Evolutionary conservation across 2,888 invertebrate genomes (phyloP).

Genomic region (Napeogenes sylphis): DNA sequence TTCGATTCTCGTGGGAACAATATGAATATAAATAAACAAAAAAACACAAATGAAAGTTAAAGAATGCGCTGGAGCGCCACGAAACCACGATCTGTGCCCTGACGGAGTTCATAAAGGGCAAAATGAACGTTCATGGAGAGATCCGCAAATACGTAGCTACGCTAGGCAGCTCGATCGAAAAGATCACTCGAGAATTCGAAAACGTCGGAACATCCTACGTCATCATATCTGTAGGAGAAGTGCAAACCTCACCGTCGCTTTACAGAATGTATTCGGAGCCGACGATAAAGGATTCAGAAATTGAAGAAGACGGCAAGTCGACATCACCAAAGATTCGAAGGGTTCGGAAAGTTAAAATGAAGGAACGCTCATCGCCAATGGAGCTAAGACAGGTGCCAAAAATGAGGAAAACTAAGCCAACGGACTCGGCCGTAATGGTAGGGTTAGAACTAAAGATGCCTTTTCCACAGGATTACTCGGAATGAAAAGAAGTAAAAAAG

Average conservation of each 20-base stretch:
- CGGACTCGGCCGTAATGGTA: background rate
- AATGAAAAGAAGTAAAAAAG: conserved; percentile 5
- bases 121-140: conserved; percentile 8
- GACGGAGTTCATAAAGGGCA: conserved; percentile 7
- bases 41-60: background rate
- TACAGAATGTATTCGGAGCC: background rate
- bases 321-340: background rate
- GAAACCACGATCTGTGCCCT: background rate
- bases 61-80: conserved; percentile 7
- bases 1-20: conserved; percentile 2
- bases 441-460: background rate
- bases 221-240: background rate
- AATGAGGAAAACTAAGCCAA: background rate
- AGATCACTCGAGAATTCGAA: background rate
- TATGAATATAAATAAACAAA: background rate
- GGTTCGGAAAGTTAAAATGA: conserved; percentile 2
- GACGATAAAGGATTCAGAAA: no score
- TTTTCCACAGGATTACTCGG: background rate
- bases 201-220: background rate
- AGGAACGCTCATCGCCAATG: conserved; percentile 2
- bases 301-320: background rate
- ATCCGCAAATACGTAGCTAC: background rate
- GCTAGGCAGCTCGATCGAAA: conserved; percentile 3
- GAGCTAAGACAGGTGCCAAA: background rate
- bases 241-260: background rate